phyloP scores from a whole-genome alignment of 2,888 invertebrate genomes.

The Lobophora halterata region DNA sequence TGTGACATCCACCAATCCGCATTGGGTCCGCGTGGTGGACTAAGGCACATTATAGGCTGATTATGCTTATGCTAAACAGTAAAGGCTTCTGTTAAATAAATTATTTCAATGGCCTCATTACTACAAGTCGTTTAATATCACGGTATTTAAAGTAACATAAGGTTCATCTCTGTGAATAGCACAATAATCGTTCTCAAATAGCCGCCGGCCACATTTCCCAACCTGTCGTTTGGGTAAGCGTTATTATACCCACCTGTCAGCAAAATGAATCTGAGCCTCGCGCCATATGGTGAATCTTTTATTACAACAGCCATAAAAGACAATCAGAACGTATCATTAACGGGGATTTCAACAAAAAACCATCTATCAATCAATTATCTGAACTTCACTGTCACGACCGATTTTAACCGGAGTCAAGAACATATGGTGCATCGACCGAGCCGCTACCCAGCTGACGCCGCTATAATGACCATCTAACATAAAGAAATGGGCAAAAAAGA shows the following conservation, averaged over 20 bases:
- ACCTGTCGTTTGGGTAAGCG: slow-evolving; percentile 24
- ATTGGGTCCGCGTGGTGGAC: no score
- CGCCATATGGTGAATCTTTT: slow-evolving; percentile 67
- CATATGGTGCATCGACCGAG: slow-evolving; percentile 65
- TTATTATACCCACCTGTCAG: slow-evolving; percentile 49
- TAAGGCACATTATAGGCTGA: no score
- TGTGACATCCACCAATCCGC: no score
- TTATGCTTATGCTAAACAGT: no score
- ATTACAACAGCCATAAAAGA: slow-evolving; percentile 53
- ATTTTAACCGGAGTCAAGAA: slow-evolving; percentile 61
- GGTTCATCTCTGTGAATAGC: slow-evolving; percentile 7
- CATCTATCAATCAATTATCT: slow-evolving; percentile 75
- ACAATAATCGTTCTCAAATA: slow-evolving; percentile 15
- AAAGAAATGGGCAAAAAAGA: slow-evolving; percentile 63
- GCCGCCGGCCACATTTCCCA: slow-evolving; percentile 15
- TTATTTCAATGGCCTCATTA: neutral
- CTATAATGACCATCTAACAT: slow-evolving; percentile 62
- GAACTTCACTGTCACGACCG: slow-evolving; percentile 68
- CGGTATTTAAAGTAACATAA: slow-evolving; percentile 8
- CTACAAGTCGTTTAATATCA: neutral
- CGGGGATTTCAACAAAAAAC: slow-evolving; percentile 67
- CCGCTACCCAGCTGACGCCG: slow-evolving; percentile 75
- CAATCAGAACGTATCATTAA: slow-evolving; percentile 77
- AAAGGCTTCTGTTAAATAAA: no score
- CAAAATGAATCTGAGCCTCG: slow-evolving; percentile 57